A percentile compares a stretch with the other conserved stretches of the same genome.
phyloP scores from a whole-genome alignment of 1,140 invertebrate genomes.

The Pectinophora gossypiella region DNA sequence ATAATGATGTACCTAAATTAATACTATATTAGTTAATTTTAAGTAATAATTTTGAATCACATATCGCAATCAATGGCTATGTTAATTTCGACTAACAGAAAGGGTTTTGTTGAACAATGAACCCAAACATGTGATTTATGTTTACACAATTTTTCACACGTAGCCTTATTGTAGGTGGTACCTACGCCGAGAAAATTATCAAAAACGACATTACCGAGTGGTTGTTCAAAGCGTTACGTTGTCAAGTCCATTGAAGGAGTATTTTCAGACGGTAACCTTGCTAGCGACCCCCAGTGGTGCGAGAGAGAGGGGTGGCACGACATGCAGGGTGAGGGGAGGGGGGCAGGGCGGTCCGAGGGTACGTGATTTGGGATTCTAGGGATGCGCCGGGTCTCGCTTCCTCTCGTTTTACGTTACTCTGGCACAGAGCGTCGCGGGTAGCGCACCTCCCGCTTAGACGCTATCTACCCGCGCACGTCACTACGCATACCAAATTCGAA shows the following conservation, averaged over 20 bases:
- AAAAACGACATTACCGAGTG: neutral
- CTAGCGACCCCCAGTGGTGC: slow-evolving; percentile 42
- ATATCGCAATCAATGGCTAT: no score
- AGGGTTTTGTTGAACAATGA: no score
- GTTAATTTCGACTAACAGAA: no score
- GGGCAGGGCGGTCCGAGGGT: slow-evolving; percentile 57
- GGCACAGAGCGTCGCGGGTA: slow-evolving; percentile 59
- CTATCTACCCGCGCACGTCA: slow-evolving; percentile 13
- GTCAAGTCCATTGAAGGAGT: slow-evolving; percentile 26
- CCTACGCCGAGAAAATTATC: no score
- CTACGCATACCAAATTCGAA: no score
- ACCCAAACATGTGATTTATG: no score
- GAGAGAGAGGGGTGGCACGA: slow-evolving; percentile 66
- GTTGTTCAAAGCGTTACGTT: slow-evolving; percentile 2
- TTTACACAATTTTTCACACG: no score
- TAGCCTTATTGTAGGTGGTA: no score
- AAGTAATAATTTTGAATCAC: no score
- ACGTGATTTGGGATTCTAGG: slow-evolving; percentile 70
- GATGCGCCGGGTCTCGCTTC: slow-evolving; percentile 69
- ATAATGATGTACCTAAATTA: no score
- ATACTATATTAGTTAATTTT: no score
- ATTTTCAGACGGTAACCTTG: slow-evolving; percentile 57
- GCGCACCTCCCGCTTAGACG: slow-evolving; percentile 41
- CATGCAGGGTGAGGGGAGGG: slow-evolving; percentile 51
- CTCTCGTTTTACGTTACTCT: slow-evolving; percentile 61